Percentiles rank a stretch among this genome's conserved stretches.
Evolutionary conservation across 2,113 vertebrate species (phyloP).

Genomic region (Cairina moschata): DNA sequence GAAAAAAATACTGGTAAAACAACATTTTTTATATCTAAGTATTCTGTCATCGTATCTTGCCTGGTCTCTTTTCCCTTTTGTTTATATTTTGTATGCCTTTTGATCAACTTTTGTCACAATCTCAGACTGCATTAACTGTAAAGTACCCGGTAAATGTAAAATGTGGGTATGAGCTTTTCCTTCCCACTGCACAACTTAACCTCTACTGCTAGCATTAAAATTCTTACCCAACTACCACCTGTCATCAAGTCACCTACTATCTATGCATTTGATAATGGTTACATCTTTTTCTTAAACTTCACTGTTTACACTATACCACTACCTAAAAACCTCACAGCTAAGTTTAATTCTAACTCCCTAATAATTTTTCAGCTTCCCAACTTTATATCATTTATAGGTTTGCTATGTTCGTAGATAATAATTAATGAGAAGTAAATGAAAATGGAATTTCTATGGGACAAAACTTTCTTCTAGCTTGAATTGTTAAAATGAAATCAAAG

Average conservation of each 20-base stretch:
- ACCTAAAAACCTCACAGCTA: background rate
- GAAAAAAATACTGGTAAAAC: background rate
- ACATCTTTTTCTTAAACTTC: background rate
- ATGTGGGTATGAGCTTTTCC: background rate
- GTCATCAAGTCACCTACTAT: background rate
- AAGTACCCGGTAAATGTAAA: background rate
- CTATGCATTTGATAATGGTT: background rate
- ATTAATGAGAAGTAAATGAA: slow-evolving; percentile 3
- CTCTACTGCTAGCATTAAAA: background rate
- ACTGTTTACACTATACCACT: background rate
- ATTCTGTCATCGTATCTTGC: background rate
- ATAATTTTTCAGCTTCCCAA: background rate
- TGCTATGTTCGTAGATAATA: background rate
- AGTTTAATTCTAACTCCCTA: background rate
- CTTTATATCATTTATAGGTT: background rate
- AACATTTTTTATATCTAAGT: background rate
- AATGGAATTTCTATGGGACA: background rate
- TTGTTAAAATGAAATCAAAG: slow-evolving; percentile 5
- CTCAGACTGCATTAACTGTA: background rate
- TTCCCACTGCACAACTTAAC: background rate
- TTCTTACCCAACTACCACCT: background rate
- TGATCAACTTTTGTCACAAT: background rate
- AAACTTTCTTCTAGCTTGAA: background rate
- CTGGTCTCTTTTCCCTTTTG: background rate
- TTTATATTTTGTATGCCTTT: background rate